Conservation (phyloP, 1,140 invertebrate genomes). For the Diachasma alloeum region DNA sequence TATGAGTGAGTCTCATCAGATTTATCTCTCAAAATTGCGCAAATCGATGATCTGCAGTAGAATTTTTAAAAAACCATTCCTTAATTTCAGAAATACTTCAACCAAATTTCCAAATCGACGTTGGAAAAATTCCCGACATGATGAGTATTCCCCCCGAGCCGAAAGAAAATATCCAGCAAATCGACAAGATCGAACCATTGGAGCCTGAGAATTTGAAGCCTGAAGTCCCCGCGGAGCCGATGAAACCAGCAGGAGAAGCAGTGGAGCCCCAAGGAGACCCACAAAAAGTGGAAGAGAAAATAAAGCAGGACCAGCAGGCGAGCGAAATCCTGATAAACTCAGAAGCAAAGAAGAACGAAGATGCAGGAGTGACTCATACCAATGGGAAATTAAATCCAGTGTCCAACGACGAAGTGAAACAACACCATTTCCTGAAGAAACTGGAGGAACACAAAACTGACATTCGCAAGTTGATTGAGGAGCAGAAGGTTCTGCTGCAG, state of each 20-base stretch:
- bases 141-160: not conserved
- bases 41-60: too few species aligned
- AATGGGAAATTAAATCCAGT: slow-evolving; percentile 65
- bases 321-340: slow-evolving; percentile 59
- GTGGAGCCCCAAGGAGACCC: slow-evolving; percentile 40
- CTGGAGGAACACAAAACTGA: slow-evolving; percentile 69
- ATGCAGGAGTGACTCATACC: slow-evolving; percentile 54
- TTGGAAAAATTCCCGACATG: not conserved
- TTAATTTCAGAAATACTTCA: not conserved
- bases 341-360: slow-evolving; percentile 53
- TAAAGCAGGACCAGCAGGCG: slow-evolving; percentile 40
- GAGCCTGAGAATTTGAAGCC: too few species aligned
- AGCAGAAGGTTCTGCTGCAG: slow-evolving; percentile 68
- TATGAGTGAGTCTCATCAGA: too few species aligned
- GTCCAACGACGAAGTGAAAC: slow-evolving; percentile 56
- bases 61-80: not conserved
- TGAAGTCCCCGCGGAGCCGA: not conserved
- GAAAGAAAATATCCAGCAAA: not conserved
- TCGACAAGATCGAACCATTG: not conserved
- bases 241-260: not conserved
- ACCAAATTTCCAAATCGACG: not conserved
- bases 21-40: too few species aligned
- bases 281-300: not conserved
- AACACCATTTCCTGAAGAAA: slow-evolving; percentile 42
- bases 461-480: slow-evolving; percentile 67